These are phyloP conservation scores for Mylabris phalerata DNA, from an alignment of 1,140 invertebrate species.

Conservation along the genomic window DNA sequence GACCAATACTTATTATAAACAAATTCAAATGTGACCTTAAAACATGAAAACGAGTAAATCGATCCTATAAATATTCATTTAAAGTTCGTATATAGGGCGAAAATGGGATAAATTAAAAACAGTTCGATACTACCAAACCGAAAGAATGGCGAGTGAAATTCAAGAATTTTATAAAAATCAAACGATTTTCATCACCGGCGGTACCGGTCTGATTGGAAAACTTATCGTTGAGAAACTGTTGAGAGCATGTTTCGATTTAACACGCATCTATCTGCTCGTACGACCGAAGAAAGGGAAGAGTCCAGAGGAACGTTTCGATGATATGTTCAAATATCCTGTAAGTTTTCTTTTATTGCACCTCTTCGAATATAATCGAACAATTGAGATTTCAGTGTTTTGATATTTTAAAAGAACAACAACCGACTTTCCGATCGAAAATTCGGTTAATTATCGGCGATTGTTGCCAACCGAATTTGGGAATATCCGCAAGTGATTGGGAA, in stretches of 20 bases:
- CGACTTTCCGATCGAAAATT: not conserved
- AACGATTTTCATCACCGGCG: conserved; percentile 6
- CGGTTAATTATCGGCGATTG: conserved; percentile 48
- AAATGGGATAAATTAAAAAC: too few relatives aligned
- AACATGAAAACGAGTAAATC: too few relatives aligned
- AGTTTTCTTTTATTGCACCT: conserved; percentile 25
- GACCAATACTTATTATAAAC: too few relatives aligned
- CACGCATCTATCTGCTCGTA: conserved; percentile 68
- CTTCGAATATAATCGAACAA: too few relatives aligned
- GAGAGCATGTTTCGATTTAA: conserved; percentile 47
- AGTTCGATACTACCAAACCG: too few relatives aligned
- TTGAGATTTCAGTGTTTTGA: not conserved
- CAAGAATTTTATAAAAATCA: conserved; percentile 3
- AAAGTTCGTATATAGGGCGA: too few relatives aligned
- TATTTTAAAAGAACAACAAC: not conserved
- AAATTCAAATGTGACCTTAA: too few relatives aligned
- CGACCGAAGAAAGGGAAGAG: conserved; percentile 69
- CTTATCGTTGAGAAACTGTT: conserved; percentile 47
- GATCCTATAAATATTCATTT: too few relatives aligned
- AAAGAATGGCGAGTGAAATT: not conserved
- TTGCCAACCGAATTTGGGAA: conserved; percentile 50
- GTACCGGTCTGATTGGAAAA: conserved; percentile 45
- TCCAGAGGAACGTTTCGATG: conserved; percentile 51
- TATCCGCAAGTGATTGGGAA: conserved; percentile 51
- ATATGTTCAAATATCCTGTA: conserved; percentile 57